A percentile compares a stretch with the other conserved stretches of the same genome.
Evolutionary conservation across 2,888 invertebrate species (phyloP).

Genomic region (Lepidonotus clava): DNA sequence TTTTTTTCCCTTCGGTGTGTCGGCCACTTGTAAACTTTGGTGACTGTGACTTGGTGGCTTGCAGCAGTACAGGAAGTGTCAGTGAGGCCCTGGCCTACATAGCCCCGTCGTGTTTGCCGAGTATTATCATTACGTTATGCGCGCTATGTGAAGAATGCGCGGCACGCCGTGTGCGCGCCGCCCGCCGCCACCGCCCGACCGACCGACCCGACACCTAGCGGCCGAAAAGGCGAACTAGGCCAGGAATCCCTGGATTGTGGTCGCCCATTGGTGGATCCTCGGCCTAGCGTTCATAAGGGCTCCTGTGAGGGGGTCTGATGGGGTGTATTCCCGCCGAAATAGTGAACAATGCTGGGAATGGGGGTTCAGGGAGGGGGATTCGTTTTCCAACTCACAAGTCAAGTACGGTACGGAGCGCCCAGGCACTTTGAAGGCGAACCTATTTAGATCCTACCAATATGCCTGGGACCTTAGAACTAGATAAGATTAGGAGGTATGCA

Average conservation of each 20-base stretch:
- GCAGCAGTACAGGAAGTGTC: slow-evolving; percentile 26
- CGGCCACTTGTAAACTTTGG: background rate
- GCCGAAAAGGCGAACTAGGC: slow-evolving; percentile 43
- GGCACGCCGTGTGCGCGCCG: background rate
- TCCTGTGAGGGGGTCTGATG: background rate
- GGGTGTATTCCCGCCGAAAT: background rate
- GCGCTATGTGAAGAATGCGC: background rate
- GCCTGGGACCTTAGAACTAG: too few relatives aligned
- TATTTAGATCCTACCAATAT: slow-evolving; percentile 20
- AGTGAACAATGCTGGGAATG: slow-evolving; percentile 29
- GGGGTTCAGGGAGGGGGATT: background rate
- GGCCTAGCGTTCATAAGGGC: background rate
- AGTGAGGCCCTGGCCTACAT: background rate
- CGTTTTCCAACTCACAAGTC: background rate
- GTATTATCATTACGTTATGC: slow-evolving; percentile 52
- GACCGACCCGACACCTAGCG: slow-evolving; percentile 32
- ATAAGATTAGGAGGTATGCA: too few relatives aligned
- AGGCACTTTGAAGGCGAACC: background rate
- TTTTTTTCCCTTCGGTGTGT: too few relatives aligned
- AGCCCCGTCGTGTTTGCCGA: slow-evolving; percentile 25
- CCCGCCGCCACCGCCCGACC: background rate
- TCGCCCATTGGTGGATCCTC: slow-evolving; percentile 2
- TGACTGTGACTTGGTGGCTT: background rate
- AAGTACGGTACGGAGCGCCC: too few relatives aligned
- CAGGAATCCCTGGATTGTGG: slow-evolving; percentile 44